These are phyloP conservation scores for Morpho deidamia DNA, from an alignment of 2,888 invertebrate species.

Conservation along the genomic window DNA sequence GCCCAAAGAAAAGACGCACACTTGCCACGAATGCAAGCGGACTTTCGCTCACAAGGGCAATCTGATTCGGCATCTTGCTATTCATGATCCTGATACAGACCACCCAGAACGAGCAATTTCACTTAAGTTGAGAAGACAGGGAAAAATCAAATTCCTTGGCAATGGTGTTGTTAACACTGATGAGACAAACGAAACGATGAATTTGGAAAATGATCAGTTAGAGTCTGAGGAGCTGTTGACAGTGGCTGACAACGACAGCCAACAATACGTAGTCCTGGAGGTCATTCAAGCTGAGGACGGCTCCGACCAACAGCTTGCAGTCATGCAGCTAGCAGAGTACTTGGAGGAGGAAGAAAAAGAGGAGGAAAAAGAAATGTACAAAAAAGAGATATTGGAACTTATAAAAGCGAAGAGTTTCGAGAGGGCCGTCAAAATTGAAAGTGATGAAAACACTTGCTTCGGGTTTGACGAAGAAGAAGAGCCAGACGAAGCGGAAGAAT, in stretches of 20 bases:
- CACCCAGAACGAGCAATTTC: slow-evolving; percentile 86
- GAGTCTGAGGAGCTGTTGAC: slow-evolving; percentile 53
- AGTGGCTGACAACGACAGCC: slow-evolving; percentile 74
- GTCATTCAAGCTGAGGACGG: slow-evolving; percentile 89
- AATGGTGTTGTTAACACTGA: slow-evolving; percentile 45
- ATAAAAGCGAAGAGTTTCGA: slow-evolving; percentile 36
- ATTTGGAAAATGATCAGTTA: slow-evolving; percentile 37
- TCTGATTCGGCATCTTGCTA: slow-evolving; percentile 93
- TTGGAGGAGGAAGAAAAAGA: slow-evolving; percentile 41
- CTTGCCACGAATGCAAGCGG: slow-evolving; percentile 88
- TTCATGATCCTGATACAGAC: slow-evolving; percentile 92
- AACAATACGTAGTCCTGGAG: slow-evolving; percentile 93
- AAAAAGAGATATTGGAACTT: slow-evolving; percentile 39
- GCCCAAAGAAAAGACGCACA: slow-evolving; percentile 93
- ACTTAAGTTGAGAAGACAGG: slow-evolving; percentile 87
- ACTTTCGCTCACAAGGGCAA: slow-evolving; percentile 93
- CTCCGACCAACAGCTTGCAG: slow-evolving; percentile 76
- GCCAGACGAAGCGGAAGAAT: slow-evolving; percentile 34
- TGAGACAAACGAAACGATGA: slow-evolving; percentile 40
- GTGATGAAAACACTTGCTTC: slow-evolving; percentile 89
- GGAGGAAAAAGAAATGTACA: slow-evolving; percentile 58
- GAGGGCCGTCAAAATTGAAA: slow-evolving; percentile 62
- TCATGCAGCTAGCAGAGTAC: slow-evolving; percentile 70
- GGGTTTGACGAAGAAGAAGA: slow-evolving; percentile 82
- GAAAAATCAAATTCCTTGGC: slow-evolving; percentile 82